phyloP scores from a whole-genome alignment of 23 tunicate genomes.

The Diplosoma virens region DNA sequence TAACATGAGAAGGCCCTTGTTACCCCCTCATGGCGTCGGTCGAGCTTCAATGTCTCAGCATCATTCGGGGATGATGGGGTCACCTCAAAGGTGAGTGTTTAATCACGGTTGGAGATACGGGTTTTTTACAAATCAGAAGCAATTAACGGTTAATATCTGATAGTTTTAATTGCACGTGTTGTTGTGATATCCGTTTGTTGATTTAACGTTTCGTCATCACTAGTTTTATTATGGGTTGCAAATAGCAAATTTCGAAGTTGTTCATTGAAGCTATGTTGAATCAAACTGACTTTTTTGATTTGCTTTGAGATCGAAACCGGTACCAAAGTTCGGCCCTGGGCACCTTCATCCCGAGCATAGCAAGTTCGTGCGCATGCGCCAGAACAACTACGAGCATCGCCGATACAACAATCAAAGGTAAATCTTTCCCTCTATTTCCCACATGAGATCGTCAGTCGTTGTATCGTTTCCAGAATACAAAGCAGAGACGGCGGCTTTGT shows the following conservation, averaged over 20 bases:
- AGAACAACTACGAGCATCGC: conserved; percentile 24
- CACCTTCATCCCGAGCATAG: conserved; percentile 93
- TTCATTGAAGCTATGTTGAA: no score
- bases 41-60: background rate
- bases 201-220: no score
- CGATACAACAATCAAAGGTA: conserved; percentile 42
- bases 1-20: background rate
- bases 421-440: background rate
- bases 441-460: background rate
- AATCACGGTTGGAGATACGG: no score
- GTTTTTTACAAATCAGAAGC: no score
- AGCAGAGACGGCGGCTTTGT: background rate
- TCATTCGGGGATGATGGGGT: background rate
- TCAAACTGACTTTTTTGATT: no score
- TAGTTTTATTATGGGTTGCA: no score
- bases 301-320: no score
- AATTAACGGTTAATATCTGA: no score
- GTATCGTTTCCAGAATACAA: background rate
- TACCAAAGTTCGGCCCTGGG: conserved; percentile 76
- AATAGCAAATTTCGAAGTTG: no score
- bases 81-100: no score
- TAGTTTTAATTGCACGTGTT: no score
- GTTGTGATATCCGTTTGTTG: no score
- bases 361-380: conserved; percentile 66
- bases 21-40: background rate